Percentiles rank a stretch among this genome's conserved stretches.
Evolutionary conservation across 1,140 invertebrate genomes (phyloP).

Genomic region (Aphis gossypii): DNA sequence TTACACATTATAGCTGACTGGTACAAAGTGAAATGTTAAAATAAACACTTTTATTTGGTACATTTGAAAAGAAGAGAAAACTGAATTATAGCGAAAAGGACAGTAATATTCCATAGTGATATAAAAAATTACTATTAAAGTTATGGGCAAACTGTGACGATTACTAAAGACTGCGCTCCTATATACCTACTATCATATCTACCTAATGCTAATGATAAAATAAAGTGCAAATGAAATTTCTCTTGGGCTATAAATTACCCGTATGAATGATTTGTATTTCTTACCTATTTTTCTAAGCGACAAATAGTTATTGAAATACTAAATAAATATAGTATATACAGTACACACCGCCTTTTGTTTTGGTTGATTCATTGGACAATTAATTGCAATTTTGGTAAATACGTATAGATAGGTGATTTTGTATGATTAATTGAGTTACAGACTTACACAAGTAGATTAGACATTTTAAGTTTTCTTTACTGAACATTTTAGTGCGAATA

Average conservation of each 20-base stretch:
- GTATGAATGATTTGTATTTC: not conserved
- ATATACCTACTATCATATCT: not conserved
- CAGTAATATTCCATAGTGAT: not conserved
- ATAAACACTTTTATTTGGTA: not conserved
- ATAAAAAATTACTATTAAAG: slow-evolving; percentile 34
- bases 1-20: too few species aligned
- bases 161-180: not conserved
- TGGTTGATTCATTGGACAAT: not conserved
- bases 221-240: not conserved
- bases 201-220: not conserved
- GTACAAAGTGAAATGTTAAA: slow-evolving; percentile 15
- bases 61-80: slow-evolving; percentile 42
- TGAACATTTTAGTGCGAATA: not conserved
- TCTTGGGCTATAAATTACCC: not conserved
- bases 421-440: not conserved
- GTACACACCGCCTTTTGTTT: not conserved
- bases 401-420: not conserved
- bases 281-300: not conserved
- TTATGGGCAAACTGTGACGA: slow-evolving; percentile 17
- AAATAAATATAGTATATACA: not conserved
- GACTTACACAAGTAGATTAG: not conserved
- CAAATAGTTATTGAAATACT: not conserved
- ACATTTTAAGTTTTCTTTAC: not conserved
- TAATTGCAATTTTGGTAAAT: not conserved
- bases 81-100: not conserved